Evolutionary conservation across 2,113 vertebrate genomes (phyloP).

Genomic region (Anolis sagrei): DNA sequence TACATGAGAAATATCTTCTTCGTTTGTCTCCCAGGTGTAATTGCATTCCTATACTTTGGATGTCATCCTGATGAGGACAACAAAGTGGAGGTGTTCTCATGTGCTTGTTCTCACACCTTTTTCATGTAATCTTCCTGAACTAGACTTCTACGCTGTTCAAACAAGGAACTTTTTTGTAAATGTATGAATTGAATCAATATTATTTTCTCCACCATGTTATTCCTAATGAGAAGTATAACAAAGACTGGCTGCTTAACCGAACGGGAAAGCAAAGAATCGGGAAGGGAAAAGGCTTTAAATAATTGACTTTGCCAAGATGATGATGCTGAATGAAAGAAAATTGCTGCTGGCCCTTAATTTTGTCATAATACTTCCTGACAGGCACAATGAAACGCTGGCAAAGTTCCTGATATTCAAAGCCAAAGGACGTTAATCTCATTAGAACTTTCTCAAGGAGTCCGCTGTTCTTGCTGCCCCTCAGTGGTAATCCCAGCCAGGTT

Average conservation of each 20-base stretch:
- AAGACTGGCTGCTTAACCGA: constrained; percentile 72
- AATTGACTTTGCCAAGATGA: constrained; percentile 79
- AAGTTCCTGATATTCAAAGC: constrained; percentile 52
- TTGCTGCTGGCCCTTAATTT: constrained; percentile 74
- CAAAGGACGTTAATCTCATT: constrained; percentile 22
- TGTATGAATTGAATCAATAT: constrained; percentile 69
- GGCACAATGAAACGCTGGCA: constrained; percentile 52
- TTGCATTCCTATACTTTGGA: not conserved
- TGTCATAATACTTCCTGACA: constrained; percentile 69
- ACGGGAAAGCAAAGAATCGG: constrained; percentile 60
- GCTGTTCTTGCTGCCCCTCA: not conserved
- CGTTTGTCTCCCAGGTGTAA: not conserved
- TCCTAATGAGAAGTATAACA: constrained; percentile 80
- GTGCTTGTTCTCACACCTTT: not conserved
- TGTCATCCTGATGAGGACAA: too few species aligned
- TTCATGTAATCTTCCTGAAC: not conserved
- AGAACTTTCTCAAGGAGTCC: not conserved
- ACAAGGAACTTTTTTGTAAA: constrained; percentile 54
- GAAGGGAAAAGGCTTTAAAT: constrained; percentile 58
- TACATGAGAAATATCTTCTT: not conserved
- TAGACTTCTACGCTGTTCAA: constrained; percentile 72
- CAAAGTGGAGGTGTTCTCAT: not conserved
- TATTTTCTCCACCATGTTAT: constrained; percentile 81
- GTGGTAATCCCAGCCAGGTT: not conserved
- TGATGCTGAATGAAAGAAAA: constrained; percentile 66